phyloP scores from a whole-genome alignment of 2,797 vertebrate species.

The Artibeus lituratus region DNA sequence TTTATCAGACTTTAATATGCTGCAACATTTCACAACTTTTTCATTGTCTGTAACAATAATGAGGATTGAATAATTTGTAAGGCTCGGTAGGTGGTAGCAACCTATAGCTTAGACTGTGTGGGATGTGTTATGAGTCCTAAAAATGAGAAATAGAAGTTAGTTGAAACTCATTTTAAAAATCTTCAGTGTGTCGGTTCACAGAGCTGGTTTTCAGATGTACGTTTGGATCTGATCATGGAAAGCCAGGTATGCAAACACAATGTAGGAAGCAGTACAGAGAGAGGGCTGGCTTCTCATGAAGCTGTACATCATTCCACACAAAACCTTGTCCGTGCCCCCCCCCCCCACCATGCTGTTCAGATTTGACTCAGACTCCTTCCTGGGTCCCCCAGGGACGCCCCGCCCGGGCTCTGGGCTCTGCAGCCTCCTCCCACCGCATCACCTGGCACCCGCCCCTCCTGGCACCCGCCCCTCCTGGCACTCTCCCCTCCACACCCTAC shows the following conservation, averaged over 20 bases:
- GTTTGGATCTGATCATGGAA: background rate
- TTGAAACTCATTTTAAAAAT: background rate
- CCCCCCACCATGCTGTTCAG: background rate
- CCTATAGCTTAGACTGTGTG: background rate
- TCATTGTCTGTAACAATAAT: background rate
- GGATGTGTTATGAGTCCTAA: background rate
- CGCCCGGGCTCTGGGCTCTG: fast-evolving
- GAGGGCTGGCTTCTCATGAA: background rate
- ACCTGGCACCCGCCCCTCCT: fast-evolving
- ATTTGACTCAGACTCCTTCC: background rate
- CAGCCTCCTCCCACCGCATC: fast-evolving
- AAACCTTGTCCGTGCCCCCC: background rate
- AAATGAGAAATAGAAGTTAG: background rate
- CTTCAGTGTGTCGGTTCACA: background rate
- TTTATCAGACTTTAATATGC: conserved; percentile 8
- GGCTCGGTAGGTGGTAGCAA: background rate
- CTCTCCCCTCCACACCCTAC: background rate
- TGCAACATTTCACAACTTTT: background rate
- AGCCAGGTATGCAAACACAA: background rate
- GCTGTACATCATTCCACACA: fast-evolving
- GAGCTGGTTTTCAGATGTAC: background rate
- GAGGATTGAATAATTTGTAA: background rate
- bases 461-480: fast-evolving
- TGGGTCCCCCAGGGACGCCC: background rate
- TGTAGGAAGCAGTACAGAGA: background rate